Evolutionary conservation across 2,797 vertebrate species (phyloP).

Genomic region (Acanthornis magna): DNA sequence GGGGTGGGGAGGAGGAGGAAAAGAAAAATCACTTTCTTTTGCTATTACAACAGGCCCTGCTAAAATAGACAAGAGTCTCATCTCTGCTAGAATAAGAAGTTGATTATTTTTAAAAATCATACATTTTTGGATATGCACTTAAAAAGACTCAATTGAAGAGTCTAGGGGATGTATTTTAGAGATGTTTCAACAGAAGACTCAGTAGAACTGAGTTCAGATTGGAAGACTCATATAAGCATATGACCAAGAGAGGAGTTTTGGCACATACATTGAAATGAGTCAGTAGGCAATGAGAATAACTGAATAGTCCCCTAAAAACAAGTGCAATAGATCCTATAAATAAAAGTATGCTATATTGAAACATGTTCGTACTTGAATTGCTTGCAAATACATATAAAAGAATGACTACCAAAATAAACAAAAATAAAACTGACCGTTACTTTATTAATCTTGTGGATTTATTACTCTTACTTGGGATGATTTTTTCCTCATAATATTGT

Average conservation of each 20-base stretch:
- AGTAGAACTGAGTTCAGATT: not conserved
- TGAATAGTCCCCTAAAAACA: not conserved
- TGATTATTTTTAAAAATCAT: not conserved
- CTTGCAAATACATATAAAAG: not conserved
- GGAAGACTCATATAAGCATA: accelerated
- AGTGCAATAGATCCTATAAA: not conserved
- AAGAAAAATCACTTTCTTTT: not conserved
- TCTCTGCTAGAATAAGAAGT: not conserved
- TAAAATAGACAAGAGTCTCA: not conserved
- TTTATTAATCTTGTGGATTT: not conserved
- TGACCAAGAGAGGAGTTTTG: not conserved
- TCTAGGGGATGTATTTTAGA: not conserved
- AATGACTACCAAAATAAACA: not conserved
- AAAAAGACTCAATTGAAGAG: not conserved
- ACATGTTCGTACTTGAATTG: not conserved
- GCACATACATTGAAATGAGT: not conserved
- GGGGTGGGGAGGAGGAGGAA: accelerated
- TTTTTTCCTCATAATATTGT: not conserved
- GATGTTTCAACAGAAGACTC: not conserved
- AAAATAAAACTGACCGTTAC: not conserved
- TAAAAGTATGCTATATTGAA: not conserved
- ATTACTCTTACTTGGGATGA: not conserved
- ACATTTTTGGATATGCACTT: not conserved
- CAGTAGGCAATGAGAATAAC: not conserved
- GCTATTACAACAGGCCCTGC: not conserved